phyloP scores from a whole-genome alignment of 2,888 invertebrate genomes.

The Harmothoe impar region DNA sequence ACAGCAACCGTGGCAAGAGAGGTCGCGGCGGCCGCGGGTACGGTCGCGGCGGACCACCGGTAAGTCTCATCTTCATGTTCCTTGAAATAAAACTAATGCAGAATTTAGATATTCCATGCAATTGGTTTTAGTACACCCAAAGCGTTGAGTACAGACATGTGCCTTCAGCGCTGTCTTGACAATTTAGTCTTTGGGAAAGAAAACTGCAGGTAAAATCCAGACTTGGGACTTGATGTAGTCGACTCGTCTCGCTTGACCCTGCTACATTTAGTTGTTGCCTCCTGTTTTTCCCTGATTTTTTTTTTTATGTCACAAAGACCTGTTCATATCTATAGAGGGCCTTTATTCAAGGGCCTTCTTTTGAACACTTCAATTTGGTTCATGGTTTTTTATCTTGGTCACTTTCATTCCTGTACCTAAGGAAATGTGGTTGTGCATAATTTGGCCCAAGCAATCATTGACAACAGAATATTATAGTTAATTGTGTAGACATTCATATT shows the following conservation, averaged over 20 bases:
- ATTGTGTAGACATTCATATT: too few species aligned
- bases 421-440: too few species aligned
- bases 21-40: slow-evolving; percentile 23
- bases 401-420: too few species aligned
- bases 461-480: too few species aligned
- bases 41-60: slow-evolving; percentile 22
- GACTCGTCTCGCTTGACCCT: slow-evolving; percentile 57
- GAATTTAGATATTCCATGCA: not conserved
- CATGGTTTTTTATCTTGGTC: too few species aligned
- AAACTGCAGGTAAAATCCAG: slow-evolving; percentile 44
- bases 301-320: too few species aligned
- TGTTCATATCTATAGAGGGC: too few species aligned
- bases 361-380: too few species aligned
- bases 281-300: too few species aligned
- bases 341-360: too few species aligned
- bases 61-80: not conserved
- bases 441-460: too few species aligned
- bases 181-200: slow-evolving; percentile 54
- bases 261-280: slow-evolving; percentile 15
- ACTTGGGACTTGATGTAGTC: slow-evolving; percentile 52
- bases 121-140: not conserved
- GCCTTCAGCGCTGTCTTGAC: slow-evolving; percentile 2
- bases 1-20: not conserved
- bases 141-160: slow-evolving; percentile 58
- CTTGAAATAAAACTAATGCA: not conserved